These are phyloP conservation scores for Staurois parvus DNA, from an alignment of 2,797 vertebrate species.

Conservation along the genomic window DNA sequence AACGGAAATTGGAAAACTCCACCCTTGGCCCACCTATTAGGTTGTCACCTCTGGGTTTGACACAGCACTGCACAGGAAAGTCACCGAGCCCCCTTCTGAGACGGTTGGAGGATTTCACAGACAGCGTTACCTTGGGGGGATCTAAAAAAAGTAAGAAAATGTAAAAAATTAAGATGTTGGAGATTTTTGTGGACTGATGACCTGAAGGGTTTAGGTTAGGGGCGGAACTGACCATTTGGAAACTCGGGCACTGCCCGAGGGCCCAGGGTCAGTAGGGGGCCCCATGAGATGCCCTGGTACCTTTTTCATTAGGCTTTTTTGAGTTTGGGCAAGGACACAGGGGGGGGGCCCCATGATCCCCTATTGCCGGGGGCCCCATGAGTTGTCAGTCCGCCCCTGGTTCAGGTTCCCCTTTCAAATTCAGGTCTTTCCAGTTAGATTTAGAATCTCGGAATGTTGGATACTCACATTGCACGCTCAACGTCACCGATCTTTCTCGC, in stretches of 20 bases:
- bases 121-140: constrained; percentile 87
- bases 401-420: too few species aligned
- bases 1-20: constrained; percentile 84
- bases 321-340: too few species aligned
- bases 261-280: too few species aligned
- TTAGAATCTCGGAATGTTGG: neutral
- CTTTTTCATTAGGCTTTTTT: too few species aligned
- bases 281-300: too few species aligned
- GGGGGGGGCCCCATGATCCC: too few species aligned
- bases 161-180: neutral
- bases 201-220: neutral
- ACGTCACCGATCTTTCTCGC: constrained; percentile 85
- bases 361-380: too few species aligned
- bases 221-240: too few species aligned
- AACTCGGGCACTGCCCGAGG: too few species aligned
- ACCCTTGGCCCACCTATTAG: constrained; percentile 95
- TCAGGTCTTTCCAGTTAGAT: neutral
- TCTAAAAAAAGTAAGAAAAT: constrained; percentile 72
- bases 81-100: constrained; percentile 87
- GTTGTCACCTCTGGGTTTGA: constrained; percentile 90
- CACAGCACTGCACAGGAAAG: constrained; percentile 87
- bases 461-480: constrained; percentile 90
- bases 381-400: too few species aligned
- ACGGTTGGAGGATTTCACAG: constrained; percentile 89
- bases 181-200: too few species aligned